Base-by-base conservation (phyloP, 2,888 invertebrate genomes). In the Theretra japonica region DNA sequence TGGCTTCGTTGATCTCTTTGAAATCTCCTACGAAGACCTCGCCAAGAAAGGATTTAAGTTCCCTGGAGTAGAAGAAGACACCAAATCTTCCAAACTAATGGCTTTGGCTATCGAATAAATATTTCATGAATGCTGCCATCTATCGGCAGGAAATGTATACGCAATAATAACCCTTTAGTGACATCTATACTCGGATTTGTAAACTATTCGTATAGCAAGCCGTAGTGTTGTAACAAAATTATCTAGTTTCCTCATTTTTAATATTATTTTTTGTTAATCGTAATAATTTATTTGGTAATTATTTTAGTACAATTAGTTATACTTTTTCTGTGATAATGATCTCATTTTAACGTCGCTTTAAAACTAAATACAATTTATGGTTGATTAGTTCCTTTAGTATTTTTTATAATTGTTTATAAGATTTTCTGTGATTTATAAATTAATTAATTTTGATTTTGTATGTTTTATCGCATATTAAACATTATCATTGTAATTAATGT, bases 1-100 rank as follows among this genome's bases (percentile, higher is more conserved):
- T 0, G 95, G 95, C 1, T 95, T 95, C 75, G 77, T 86, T 30
- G 90, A 89, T 19, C 75, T 95, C 0, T 88, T 77, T 70, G 90
- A 91, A 74, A 87, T 95, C 28, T 84, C 90, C 0, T 95, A 95
- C 72, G 91, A 92, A 65, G 94, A 95, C 25, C 77, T 95, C 58
- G 92, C 90, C 0, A 83, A 85, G 56, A 86, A 85, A 57, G 94
- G 94, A 0, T 94, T 87, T 72, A 77, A 85, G 1, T 93, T 94
- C 70, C 93, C 94, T 0, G 91, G 92, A 0, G 84, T 95, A 2
- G 90, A 92, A 71, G 74, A 87, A 25, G 87, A 92, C 41, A 94
- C 94, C 0, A 90, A 88, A 57, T 88, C 87, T 4, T 93, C 94
- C 0, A 94, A 94, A 73, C 82, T 94, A 2, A 95, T 95, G 94